Evolutionary conservation across 2,113 vertebrate species (phyloP).

Genomic region (Mystacornis crossleyi): DNA sequence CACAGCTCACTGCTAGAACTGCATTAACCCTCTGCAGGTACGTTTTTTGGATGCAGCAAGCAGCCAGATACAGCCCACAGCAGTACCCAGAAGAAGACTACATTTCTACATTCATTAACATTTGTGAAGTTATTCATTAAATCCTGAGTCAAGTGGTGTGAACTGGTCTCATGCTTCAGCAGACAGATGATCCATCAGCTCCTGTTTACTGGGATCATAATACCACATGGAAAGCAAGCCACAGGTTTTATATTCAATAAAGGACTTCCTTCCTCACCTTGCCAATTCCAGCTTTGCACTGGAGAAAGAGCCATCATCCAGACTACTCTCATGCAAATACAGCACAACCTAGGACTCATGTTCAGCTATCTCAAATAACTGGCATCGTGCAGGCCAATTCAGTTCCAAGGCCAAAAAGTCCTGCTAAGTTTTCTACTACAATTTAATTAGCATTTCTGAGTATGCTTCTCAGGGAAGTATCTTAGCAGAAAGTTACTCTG

Average conservation of each 20-base stretch:
- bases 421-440: neutral
- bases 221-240: neutral
- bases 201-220: neutral
- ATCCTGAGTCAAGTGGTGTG: neutral
- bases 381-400: neutral
- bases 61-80: neutral
- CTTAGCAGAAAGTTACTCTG: neutral
- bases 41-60: neutral
- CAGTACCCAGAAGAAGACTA: neutral
- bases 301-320: neutral
- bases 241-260: neutral
- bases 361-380: neutral
- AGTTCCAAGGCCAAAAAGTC: neutral
- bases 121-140: conserved; percentile 7
- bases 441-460: neutral
- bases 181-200: neutral
- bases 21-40: neutral
- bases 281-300: neutral
- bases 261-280: neutral
- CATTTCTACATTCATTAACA: neutral
- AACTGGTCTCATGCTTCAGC: neutral
- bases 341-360: neutral
- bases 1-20: neutral
- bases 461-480: neutral
- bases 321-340: neutral